Conservation (phyloP, 2,888 invertebrate species). For the Cheiracanthium punctorium region DNA sequence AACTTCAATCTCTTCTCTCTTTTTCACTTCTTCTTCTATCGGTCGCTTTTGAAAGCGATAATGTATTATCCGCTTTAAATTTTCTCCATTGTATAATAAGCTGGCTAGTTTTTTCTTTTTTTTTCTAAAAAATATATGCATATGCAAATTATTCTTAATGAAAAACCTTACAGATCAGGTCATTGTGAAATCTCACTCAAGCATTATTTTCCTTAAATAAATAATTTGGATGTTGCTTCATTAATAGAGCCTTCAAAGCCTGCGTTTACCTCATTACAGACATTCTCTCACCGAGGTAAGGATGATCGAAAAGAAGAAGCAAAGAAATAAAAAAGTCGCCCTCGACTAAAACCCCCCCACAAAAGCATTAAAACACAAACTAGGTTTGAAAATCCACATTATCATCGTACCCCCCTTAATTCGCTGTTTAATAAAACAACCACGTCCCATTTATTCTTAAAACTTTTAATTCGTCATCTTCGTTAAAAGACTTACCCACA, state of each 20-base stretch:
- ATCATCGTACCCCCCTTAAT: conserved; percentile 21
- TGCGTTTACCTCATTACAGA: conserved; percentile 10
- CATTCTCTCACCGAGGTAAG: background rate
- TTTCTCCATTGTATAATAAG: background rate
- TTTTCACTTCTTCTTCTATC: background rate
- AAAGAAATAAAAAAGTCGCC: background rate
- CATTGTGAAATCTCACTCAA: background rate
- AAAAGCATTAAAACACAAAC: conserved; percentile 54
- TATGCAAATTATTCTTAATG: background rate
- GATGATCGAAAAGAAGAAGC: background rate
- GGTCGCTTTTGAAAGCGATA: no score
- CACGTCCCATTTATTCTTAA: conserved; percentile 69
- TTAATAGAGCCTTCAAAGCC: background rate
- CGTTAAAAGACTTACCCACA: conserved; percentile 55
- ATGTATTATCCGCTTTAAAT: background rate
- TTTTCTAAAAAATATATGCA: background rate
- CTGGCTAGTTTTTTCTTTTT: background rate
- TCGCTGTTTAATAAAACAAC: conserved; percentile 62
- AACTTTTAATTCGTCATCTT: conserved; percentile 70
- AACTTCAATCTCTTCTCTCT: background rate
- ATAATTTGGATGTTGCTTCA: conserved; percentile 13
- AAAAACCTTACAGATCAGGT: background rate
- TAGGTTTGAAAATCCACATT: conserved; percentile 11
- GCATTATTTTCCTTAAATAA: conserved; percentile 12
- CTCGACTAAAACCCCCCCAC: background rate